Percentiles rank a stretch among this genome's conserved stretches.
Conservation (phyloP, 1,140 invertebrate species). For the Temnothorax longispinosus region DNA sequence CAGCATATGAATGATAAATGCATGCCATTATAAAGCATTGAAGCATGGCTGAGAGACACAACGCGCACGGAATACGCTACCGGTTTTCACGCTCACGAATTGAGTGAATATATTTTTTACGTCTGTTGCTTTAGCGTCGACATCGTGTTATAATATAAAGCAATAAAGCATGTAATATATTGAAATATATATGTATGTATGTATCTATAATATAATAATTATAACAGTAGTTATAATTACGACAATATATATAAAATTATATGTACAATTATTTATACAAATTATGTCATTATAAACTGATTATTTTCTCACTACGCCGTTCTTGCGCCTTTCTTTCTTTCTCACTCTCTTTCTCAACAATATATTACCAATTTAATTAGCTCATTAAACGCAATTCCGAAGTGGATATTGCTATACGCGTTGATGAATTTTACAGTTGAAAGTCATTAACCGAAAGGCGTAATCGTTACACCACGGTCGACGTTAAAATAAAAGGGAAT, state of each 20-base stretch:
- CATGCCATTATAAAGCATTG: conserved; percentile 30
- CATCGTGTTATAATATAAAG: background rate
- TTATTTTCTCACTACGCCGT: background rate
- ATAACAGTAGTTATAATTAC: background rate
- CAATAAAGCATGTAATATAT: background rate
- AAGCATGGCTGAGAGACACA: conserved; percentile 20
- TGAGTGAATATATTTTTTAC: background rate
- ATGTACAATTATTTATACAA: too few species aligned
- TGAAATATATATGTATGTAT: background rate
- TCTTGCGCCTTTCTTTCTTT: background rate
- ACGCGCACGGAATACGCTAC: background rate
- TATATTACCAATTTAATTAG: conserved; percentile 10
- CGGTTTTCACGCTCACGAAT: background rate
- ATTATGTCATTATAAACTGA: background rate
- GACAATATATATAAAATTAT: background rate
- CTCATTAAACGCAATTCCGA: background rate
- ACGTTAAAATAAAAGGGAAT: conserved; percentile 16
- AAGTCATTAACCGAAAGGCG: background rate
- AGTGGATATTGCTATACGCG: background rate
- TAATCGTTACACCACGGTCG: background rate
- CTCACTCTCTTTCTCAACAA: background rate
- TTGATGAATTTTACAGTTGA: conserved; percentile 20
- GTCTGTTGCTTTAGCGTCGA: background rate
- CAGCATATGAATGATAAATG: conserved; percentile 64
- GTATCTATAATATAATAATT: background rate